Conservation (phyloP, 2,797 vertebrate species). For the Chromis chromis region DNA sequence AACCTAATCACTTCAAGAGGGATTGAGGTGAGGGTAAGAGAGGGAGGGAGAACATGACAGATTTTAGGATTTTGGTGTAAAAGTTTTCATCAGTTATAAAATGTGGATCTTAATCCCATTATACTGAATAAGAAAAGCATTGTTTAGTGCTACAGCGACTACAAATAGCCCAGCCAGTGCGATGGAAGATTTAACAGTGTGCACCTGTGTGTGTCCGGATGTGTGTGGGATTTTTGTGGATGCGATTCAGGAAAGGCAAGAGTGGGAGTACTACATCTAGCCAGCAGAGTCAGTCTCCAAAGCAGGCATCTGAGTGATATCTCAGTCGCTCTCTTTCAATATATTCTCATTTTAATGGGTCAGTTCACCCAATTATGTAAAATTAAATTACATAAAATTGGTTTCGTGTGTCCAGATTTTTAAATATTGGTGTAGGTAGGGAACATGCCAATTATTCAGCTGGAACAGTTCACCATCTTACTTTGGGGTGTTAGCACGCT, state of each 20-base stretch:
- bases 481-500: too few species aligned
- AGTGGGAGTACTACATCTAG: slow-evolving; percentile 71
- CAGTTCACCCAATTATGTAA: slow-evolving; percentile 35
- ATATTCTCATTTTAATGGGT: slow-evolving; percentile 24
- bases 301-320: slow-evolving; percentile 27
- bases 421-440: neutral
- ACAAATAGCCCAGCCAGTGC: slow-evolving; percentile 46
- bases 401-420: slow-evolving; percentile 14
- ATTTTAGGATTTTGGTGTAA: slow-evolving; percentile 16
- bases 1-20: slow-evolving; percentile 20
- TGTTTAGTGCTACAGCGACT: slow-evolving; percentile 55
- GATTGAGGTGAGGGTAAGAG: neutral
- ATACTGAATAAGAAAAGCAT: slow-evolving; percentile 26
- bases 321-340: slow-evolving; percentile 7
- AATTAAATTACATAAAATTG: slow-evolving; percentile 15
- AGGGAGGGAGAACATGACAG: neutral
- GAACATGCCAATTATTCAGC: too few species aligned
- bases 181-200: slow-evolving; percentile 31
- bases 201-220: slow-evolving; percentile 36
- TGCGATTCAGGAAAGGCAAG: slow-evolving; percentile 40
- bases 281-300: slow-evolving; percentile 76
- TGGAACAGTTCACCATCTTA: too few species aligned
- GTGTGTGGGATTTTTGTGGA: slow-evolving; percentile 40
- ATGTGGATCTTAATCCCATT: slow-evolving; percentile 6
- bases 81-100: slow-evolving; percentile 11